phyloP scores from a whole-genome alignment of 1,140 invertebrate species.

The Marisa cornuarietis region DNA sequence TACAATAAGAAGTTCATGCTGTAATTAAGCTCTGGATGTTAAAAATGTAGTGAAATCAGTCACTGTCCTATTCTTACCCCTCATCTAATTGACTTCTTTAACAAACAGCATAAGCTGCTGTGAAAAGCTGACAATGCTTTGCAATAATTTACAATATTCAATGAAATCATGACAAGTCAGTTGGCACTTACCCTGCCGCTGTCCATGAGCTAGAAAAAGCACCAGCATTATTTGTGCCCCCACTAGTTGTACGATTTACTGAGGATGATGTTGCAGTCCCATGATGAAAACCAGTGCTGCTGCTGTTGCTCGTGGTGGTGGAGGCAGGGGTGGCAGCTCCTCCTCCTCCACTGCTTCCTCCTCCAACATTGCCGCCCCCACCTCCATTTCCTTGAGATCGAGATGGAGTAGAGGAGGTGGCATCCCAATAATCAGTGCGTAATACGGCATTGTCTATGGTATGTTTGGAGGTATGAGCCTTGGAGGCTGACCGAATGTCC shows the following conservation, averaged over 20 bases:
- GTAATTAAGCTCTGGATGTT: too few species aligned
- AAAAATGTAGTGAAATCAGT: too few species aligned
- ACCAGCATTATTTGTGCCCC: background rate
- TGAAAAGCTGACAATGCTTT: too few species aligned
- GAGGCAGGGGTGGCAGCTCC: background rate
- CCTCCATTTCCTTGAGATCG: conserved; percentile 33
- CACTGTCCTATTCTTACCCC: too few species aligned
- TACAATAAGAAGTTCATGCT: too few species aligned
- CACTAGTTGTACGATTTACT: conserved; percentile 7
- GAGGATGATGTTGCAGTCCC: background rate
- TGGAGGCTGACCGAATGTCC: conserved; percentile 95
- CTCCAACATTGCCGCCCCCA: conserved; percentile 21
- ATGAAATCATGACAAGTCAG: background rate
- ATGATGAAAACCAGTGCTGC: conserved; percentile 9
- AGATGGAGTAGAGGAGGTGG: conserved; percentile 64
- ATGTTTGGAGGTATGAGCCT: conserved; percentile 89
- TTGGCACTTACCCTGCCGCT: conserved; percentile 11
- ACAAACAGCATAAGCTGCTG: too few species aligned
- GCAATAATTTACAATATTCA: background rate
- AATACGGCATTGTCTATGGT: conserved; percentile 84
- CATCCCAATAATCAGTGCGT: conserved; percentile 93
- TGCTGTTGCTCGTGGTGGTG: conserved; percentile 11
- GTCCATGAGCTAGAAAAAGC: conserved; percentile 16
- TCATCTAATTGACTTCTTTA: too few species aligned
- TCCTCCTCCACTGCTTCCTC: conserved; percentile 5